Base-by-base conservation (phyloP, 2,113 vertebrate species). In the Sialia sialis region DNA sequence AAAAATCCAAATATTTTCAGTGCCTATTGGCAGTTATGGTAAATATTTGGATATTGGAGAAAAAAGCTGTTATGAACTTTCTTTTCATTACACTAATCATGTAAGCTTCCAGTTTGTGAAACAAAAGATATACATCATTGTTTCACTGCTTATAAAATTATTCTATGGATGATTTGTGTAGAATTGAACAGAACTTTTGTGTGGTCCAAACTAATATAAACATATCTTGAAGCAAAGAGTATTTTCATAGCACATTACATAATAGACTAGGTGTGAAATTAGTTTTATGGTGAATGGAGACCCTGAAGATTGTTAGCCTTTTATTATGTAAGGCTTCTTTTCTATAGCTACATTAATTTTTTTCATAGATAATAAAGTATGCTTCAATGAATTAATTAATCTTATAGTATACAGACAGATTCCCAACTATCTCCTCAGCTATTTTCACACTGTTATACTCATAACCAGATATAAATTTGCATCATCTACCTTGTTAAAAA, bases 251-350 rank as follows among this genome's bases (percentile, higher is more conserved):
- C 89, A 97, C 94, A 97, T 98, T 98, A 96, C 91, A 94, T 98
- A 97, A 97, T 72, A 98, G 94, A 98, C 95, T 97, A 98, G 95
- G 94, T 98, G 95, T 98, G 97, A 98, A 98, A 98, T 98, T 98
- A 97, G 84, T 97, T 98, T 98, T 96, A 93, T 95, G 82, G 95
- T 97, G 86, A 97, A 87, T 95, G 84, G 74, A 94, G 84, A 95
- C 77, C 93, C 86, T 88, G 90, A 97, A 97, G 91, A 89, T 94
- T 98, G 89, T 95, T 97, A 97, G 82, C 44, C 74, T 97, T 97
- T 97, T 87, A 86, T 96, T 97, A 94, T 72, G 62, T 95, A 93
- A 6, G 36, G 30, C 16, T 89, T 84, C 62, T 91, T 89, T 60
- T 95, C 93, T 30, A 96, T 59, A 44, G n/a, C 39, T 87, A 27